phyloP scores from a whole-genome alignment of 2,888 invertebrate genomes.

The Hydropsyche betteni region DNA sequence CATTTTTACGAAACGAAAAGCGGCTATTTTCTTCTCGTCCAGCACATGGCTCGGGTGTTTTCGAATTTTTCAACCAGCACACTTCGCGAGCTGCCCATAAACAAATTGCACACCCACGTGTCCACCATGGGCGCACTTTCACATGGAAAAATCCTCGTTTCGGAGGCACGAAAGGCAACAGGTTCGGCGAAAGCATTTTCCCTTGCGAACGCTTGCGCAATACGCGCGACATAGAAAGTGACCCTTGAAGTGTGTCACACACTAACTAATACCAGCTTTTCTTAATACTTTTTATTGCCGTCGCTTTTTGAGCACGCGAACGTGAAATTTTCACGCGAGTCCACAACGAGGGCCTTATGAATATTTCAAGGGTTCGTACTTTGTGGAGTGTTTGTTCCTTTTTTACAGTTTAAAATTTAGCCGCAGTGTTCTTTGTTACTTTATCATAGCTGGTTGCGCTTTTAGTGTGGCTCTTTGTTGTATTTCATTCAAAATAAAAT shows the following conservation, averaged over 20 bases:
- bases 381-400: neutral
- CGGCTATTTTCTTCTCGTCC: neutral
- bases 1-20: neutral
- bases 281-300: neutral
- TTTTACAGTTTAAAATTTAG: no score
- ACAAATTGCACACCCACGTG: slow-evolving; percentile 13
- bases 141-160: slow-evolving; percentile 31
- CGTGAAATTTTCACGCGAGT: neutral
- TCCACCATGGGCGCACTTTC: slow-evolving; percentile 24
- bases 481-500: neutral
- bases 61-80: neutral
- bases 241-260: slow-evolving; percentile 25
- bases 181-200: slow-evolving; percentile 31
- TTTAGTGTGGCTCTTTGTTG: neutral
- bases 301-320: neutral
- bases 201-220: slow-evolving; percentile 18
- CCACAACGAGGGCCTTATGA: neutral
- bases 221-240: slow-evolving; percentile 12
- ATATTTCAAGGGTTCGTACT: neutral
- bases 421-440: neutral
- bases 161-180: slow-evolving; percentile 10
- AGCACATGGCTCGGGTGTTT: neutral
- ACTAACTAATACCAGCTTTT: neutral
- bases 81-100: neutral
- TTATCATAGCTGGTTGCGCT: neutral